phyloP scores from a whole-genome alignment of 2,888 invertebrate species.

The Micropterix aruncella region DNA sequence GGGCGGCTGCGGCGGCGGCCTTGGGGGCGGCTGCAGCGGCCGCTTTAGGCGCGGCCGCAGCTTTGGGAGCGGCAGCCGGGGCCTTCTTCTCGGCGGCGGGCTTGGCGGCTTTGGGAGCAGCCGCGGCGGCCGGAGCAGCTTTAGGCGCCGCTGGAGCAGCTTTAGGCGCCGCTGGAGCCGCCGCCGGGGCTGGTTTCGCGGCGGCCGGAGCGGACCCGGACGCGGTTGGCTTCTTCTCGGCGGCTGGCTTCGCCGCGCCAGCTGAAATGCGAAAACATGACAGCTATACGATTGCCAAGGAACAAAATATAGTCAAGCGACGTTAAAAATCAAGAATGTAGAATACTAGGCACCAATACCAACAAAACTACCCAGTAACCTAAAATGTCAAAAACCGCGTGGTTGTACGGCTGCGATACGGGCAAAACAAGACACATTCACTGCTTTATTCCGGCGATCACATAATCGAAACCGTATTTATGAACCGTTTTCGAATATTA shows the following conservation, averaged over 20 bases:
- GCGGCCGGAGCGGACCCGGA: conserved; percentile 19
- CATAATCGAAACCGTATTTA: no score
- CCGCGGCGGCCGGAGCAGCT: conserved; percentile 29
- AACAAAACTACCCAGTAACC: neutral
- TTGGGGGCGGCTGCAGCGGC: conserved; percentile 17
- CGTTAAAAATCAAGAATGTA: neutral
- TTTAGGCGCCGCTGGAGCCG: conserved; percentile 17
- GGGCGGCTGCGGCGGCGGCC: conserved; percentile 17
- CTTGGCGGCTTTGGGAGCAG: conserved; percentile 22
- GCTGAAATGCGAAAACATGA: conserved; percentile 17
- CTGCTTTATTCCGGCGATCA: no score
- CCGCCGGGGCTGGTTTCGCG: conserved; percentile 20
- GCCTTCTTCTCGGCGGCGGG: conserved; percentile 25
- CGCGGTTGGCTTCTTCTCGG: conserved; percentile 26
- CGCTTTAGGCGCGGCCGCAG: conserved; percentile 22
- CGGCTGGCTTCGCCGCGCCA: conserved; percentile 39
- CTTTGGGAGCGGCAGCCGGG: conserved; percentile 31
- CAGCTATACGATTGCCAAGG: conserved; percentile 3
- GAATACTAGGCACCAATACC: conserved; percentile 4
- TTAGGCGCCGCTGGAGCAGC: conserved; percentile 27
- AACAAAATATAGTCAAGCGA: neutral
- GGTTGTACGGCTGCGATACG: conserved; percentile 10
- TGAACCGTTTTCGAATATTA: no score
- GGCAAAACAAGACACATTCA: no score
- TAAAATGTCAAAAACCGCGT: conserved; percentile 3